Conservation (phyloP, 2,797 vertebrate species). For the Dromococcyx pavoninus region DNA sequence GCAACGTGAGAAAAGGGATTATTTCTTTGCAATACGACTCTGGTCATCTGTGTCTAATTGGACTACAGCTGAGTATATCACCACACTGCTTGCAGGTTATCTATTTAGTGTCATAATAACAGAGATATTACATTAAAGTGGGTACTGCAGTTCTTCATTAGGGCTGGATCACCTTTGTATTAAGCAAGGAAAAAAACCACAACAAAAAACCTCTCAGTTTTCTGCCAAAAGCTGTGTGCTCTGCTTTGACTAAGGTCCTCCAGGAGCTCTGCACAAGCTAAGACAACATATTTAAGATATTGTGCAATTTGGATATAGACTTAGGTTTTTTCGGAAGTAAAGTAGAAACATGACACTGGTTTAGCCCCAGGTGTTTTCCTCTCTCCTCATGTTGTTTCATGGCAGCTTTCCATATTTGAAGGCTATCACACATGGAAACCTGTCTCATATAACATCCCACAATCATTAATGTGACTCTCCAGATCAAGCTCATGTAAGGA, state of each 20-base stretch:
- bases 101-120: background rate
- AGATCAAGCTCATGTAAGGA: background rate
- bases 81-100: background rate
- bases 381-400: slow-evolving; percentile 8
- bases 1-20: background rate
- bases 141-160: background rate
- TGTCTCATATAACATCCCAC: background rate
- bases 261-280: slow-evolving; percentile 55
- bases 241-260: slow-evolving; percentile 36
- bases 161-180: background rate
- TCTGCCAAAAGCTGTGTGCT: slow-evolving; percentile 43
- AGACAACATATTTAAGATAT: slow-evolving; percentile 51
- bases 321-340: slow-evolving; percentile 39
- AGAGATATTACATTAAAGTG: background rate
- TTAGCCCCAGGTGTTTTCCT: slow-evolving; percentile 63
- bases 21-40: background rate
- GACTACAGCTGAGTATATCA: background rate
- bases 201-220: background rate
- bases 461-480: background rate
- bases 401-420: slow-evolving; percentile 12
- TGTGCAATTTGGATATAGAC: slow-evolving; percentile 59
- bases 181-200: fast-evolving
- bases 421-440: background rate
- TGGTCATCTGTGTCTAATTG: background rate
- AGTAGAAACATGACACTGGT: slow-evolving; percentile 64